These are phyloP conservation scores for Hemicentrotus pulcherrimus DNA, from an alignment of 35 echinoderm and acorn worm species.

Conservation along the genomic window DNA sequence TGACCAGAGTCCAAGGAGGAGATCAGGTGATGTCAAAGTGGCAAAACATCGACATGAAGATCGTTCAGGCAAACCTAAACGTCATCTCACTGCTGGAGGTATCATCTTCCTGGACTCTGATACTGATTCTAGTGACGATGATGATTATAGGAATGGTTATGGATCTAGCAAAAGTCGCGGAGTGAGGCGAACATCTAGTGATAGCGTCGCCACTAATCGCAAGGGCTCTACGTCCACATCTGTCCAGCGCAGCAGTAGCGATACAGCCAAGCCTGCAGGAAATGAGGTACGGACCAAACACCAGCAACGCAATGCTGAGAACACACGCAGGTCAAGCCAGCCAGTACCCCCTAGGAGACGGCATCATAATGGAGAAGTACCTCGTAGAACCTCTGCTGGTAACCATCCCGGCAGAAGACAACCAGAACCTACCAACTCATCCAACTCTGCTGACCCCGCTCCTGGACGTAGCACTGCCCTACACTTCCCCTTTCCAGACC, in stretches of 20 bases:
- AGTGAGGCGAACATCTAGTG: constrained; percentile 76
- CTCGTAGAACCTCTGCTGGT: constrained; percentile 34
- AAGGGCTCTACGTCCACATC: constrained; percentile 30
- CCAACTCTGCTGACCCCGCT: constrained; percentile 19
- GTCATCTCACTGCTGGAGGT: constrained; percentile 39
- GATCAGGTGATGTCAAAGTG: background rate
- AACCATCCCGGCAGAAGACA: constrained; percentile 24
- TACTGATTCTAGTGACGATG: constrained; percentile 73
- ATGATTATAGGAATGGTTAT: constrained; percentile 40
- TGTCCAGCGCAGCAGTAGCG: constrained; percentile 33
- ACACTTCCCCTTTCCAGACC: constrained; percentile 47
- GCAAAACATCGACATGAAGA: constrained; percentile 21
- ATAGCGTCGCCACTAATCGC: constrained; percentile 63
- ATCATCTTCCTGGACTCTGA: constrained; percentile 69
- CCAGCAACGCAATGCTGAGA: constrained; percentile 41
- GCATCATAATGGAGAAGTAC: constrained; percentile 25
- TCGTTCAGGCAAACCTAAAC: constrained; percentile 17
- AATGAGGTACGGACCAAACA: constrained; percentile 52
- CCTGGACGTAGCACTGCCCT: constrained; percentile 29
- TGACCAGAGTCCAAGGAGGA: constrained; percentile 44
- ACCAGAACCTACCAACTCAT: constrained; percentile 39
- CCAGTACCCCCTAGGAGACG: constrained; percentile 38
- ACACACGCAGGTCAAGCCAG: constrained; percentile 33
- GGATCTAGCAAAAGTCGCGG: constrained; percentile 24
- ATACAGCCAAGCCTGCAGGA: constrained; percentile 33